A percentile compares a stretch with the other conserved stretches of the same genome.
These are phyloP conservation scores for Lucilia sericata DNA, from an alignment of 1,140 invertebrate species.

Conservation along the genomic window DNA sequence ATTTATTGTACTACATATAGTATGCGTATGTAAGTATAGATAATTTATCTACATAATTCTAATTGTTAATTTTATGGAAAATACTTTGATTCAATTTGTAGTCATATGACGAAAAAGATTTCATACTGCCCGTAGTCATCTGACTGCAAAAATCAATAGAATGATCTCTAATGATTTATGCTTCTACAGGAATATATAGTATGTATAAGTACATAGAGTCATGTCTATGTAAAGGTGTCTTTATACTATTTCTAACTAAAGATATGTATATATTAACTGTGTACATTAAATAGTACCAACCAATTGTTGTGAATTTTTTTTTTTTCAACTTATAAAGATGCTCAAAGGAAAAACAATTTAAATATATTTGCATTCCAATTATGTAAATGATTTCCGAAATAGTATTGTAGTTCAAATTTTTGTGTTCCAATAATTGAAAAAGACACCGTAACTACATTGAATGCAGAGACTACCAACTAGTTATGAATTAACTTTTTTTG, in stretches of 20 bases:
- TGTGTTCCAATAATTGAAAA: not conserved
- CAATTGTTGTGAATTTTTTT: too few species aligned
- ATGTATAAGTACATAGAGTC: not conserved
- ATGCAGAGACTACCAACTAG: not conserved
- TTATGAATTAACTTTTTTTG: not conserved
- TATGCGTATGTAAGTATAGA: too few species aligned
- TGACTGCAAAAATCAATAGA: conserved; percentile 42
- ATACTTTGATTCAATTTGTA: conserved; percentile 30
- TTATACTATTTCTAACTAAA: too few species aligned
- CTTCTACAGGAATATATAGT: not conserved
- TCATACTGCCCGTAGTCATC: conserved; percentile 40
- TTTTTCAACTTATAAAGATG: too few species aligned
- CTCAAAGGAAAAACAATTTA: too few species aligned
- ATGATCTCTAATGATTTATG: conserved; percentile 35
- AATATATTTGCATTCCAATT: too few species aligned
- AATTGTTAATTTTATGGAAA: not conserved
- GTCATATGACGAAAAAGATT: conserved; percentile 42
- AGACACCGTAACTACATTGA: not conserved
- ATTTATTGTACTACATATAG: too few species aligned
- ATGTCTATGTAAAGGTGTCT: too few species aligned
- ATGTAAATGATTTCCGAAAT: too few species aligned
- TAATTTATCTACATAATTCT: not conserved
- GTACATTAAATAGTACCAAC: too few species aligned
- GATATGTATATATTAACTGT: too few species aligned
- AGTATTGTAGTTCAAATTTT: too few species aligned